Conservation (phyloP, 2,113 vertebrate genomes). For the Okapia johnstoni region DNA sequence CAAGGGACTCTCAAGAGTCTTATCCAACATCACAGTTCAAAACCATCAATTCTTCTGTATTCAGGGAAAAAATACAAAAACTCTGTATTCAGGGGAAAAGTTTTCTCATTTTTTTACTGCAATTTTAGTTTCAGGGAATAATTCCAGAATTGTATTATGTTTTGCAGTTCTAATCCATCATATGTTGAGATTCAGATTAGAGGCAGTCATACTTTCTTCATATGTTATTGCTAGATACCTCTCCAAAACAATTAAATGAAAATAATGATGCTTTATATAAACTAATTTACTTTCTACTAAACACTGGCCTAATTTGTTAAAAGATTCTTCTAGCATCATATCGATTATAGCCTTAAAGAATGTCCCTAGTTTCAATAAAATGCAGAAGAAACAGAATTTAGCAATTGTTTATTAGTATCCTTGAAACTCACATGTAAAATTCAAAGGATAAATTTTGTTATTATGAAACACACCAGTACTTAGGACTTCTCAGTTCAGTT, state of each 20-base stretch:
- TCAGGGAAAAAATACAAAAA: background rate
- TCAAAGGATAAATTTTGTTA: background rate
- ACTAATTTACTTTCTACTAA: background rate
- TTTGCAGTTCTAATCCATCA: background rate
- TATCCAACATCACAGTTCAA: background rate
- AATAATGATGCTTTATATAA: background rate
- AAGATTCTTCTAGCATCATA: background rate
- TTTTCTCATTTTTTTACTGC: background rate
- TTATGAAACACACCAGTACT: background rate
- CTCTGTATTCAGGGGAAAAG: background rate
- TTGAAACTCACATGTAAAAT: background rate
- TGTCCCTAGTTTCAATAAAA: background rate
- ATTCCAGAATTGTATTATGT: background rate
- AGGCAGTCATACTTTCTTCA: background rate
- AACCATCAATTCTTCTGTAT: background rate
- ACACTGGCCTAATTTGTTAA: background rate
- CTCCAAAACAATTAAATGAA: background rate
- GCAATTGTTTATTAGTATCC: background rate
- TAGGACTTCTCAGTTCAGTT: background rate
- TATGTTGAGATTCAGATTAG: background rate
- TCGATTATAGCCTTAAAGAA: background rate
- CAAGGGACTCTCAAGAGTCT: background rate
- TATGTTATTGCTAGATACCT: background rate
- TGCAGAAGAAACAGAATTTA: background rate
- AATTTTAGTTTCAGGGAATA: background rate